Percentiles rank a stretch among this genome's conserved stretches.
phyloP scores from a whole-genome alignment of 2,888 invertebrate genomes.

The Mactromeris polynyma region DNA sequence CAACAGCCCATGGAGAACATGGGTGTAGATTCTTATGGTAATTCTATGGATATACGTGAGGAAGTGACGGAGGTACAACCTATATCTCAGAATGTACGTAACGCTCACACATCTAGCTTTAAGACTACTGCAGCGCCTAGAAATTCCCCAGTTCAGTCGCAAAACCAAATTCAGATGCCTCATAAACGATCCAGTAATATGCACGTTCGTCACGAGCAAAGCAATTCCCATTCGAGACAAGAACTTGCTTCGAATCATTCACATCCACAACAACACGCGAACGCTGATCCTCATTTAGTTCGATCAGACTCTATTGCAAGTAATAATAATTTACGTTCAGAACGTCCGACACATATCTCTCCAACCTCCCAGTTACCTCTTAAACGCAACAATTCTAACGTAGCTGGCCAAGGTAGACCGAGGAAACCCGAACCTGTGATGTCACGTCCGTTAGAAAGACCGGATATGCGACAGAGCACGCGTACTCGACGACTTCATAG shows the following conservation, averaged over 20 bases:
- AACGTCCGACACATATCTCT: conserved; percentile 13
- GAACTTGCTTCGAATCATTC: not conserved
- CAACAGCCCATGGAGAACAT: conserved; percentile 42
- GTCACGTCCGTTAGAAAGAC: conserved; percentile 59
- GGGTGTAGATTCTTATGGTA: conserved; percentile 44
- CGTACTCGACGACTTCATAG: conserved; percentile 62
- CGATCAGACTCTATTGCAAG: conserved; percentile 33
- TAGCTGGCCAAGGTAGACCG: conserved; percentile 41
- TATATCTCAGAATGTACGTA: conserved; percentile 7
- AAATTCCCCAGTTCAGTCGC: conserved; percentile 30
- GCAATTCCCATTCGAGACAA: not conserved
- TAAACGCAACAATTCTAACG: conserved; percentile 51
- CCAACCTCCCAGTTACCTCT: conserved; percentile 34
- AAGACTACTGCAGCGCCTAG: conserved; percentile 29
- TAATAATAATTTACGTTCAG: conserved; percentile 22
- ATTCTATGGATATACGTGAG: conserved; percentile 52
- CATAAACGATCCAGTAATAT: conserved; percentile 15
- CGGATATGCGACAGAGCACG: conserved; percentile 49
- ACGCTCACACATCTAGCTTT: conserved; percentile 40
- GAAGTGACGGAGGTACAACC: conserved; percentile 49
- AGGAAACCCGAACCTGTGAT: conserved; percentile 66
- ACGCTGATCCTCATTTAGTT: conserved; percentile 14
- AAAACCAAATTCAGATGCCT: not conserved
- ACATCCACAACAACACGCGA: not conserved
- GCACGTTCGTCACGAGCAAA: not conserved